A percentile compares a stretch with the other conserved stretches of the same genome.
Conservation (phyloP, 1,140 invertebrate species). For the Drosophila fuyamai region DNA sequence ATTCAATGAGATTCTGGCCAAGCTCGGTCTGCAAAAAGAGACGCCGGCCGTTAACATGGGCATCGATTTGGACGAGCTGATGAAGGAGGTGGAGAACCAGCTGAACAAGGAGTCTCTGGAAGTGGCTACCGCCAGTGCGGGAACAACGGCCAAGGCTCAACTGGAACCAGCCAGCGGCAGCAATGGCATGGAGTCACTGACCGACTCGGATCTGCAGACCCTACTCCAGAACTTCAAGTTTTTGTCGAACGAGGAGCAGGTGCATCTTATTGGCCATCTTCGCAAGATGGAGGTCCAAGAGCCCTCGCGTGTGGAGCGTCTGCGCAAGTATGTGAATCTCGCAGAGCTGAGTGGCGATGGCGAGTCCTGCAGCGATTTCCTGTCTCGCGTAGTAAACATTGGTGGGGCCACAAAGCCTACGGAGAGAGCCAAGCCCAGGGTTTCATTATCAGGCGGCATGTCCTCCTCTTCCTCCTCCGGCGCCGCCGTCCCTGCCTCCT, state of each 20-base stretch:
- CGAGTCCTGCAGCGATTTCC: constrained; percentile 60
- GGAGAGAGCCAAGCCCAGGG: constrained; percentile 4
- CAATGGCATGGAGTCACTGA: constrained; percentile 89
- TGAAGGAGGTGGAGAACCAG: constrained; percentile 70
- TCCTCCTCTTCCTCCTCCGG: not conserved
- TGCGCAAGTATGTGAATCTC: constrained; percentile 88
- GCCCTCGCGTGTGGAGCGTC: constrained; percentile 89
- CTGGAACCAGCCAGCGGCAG: not conserved
- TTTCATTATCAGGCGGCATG: not conserved
- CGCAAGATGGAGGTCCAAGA: constrained; percentile 91
- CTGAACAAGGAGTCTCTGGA: constrained; percentile 40
- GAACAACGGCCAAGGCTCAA: not conserved
- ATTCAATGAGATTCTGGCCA: constrained; percentile 40
- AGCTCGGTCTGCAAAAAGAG: constrained; percentile 28
- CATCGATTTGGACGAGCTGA: constrained; percentile 57
- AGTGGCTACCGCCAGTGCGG: too few relatives aligned
- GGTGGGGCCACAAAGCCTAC: not conserved
- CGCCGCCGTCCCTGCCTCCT: too few relatives aligned
- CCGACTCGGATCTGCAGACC: constrained; percentile 90
- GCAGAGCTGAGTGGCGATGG: constrained; percentile 80
- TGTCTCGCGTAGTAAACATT: constrained; percentile 48
- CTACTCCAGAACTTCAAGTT: constrained; percentile 92
- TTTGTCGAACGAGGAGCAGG: constrained; percentile 90
- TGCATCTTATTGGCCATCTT: constrained; percentile 90
- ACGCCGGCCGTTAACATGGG: constrained; percentile 6